Percentiles rank a stretch among this genome's conserved stretches.
These are phyloP conservation scores for Megaceryle torquata DNA, from an alignment of 2,113 vertebrate genomes.

Conservation along the genomic window DNA sequence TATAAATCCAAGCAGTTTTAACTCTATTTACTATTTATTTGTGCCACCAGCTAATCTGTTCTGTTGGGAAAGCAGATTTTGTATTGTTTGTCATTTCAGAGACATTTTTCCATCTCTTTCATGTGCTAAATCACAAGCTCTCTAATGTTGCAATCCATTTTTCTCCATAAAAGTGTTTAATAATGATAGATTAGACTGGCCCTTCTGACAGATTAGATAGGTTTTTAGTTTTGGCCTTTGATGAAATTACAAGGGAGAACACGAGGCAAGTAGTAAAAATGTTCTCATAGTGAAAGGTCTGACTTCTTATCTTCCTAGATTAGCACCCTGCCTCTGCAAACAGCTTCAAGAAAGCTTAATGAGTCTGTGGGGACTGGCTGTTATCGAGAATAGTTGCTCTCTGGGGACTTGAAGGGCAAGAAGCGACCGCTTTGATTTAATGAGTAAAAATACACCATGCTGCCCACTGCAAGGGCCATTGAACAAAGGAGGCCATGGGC, in stretches of 20 bases:
- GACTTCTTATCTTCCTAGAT: conserved; percentile 67
- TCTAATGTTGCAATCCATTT: conserved; percentile 60
- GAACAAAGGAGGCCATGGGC: background rate
- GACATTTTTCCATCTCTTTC: conserved; percentile 52
- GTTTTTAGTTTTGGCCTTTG: conserved; percentile 60
- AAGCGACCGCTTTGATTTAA: conserved; percentile 36
- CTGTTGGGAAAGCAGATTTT: conserved; percentile 50
- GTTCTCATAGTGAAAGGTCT: conserved; percentile 40
- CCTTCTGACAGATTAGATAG: conserved; percentile 70
- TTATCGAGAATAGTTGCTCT: conserved; percentile 22
- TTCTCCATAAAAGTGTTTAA: conserved; percentile 63
- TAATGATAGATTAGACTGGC: conserved; percentile 65
- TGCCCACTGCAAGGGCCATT: conserved; percentile 6
- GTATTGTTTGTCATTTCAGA: conserved; percentile 54
- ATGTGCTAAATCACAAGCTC: conserved; percentile 52
- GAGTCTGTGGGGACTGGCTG: conserved; percentile 15
- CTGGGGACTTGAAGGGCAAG: background rate
- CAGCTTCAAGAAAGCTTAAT: conserved; percentile 49
- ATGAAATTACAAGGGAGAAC: conserved; percentile 61
- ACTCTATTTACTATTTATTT: conserved; percentile 54
- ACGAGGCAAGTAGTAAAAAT: conserved; percentile 32
- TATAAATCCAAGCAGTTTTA: conserved; percentile 26
- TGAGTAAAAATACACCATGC: conserved; percentile 2
- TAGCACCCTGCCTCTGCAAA: conserved; percentile 51
- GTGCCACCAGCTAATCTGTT: conserved; percentile 51